Conservation (phyloP, 2,888 invertebrate species). For the Amiota mariae region DNA sequence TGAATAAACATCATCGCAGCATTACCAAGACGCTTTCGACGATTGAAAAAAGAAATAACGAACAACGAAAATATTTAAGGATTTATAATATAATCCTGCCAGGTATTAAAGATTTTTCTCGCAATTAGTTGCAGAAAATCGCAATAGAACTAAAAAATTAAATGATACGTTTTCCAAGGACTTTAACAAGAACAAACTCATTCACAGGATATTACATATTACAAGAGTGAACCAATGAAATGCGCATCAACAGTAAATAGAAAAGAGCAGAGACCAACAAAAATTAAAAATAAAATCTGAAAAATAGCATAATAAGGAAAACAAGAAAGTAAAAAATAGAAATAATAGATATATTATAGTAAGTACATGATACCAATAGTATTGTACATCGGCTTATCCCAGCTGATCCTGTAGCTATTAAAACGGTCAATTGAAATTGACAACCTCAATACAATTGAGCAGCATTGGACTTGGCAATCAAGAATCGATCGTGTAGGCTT, state of each 20-base stretch:
- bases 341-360: conserved; percentile 16
- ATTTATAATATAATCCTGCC: conserved; percentile 40
- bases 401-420: conserved; percentile 69
- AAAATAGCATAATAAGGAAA: conserved; percentile 34
- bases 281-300: conserved; percentile 30
- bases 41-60: neutral
- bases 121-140: conserved; percentile 62
- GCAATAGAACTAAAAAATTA: conserved; percentile 34
- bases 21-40: neutral
- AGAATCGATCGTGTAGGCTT: conserved; percentile 53
- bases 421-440: conserved; percentile 70
- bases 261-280: conserved; percentile 33
- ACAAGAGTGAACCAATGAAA: conserved; percentile 55
- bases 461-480: conserved; percentile 22
- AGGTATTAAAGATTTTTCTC: conserved; percentile 59
- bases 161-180: conserved; percentile 54
- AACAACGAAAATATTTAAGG: neutral
- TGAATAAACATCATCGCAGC: neutral
- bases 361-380: conserved; percentile 40
- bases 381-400: conserved; percentile 64
- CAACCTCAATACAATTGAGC: conserved; percentile 32
- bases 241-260: conserved; percentile 62
- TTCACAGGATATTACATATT: conserved; percentile 21
- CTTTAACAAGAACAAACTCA: conserved; percentile 48
- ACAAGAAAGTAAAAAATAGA: conserved; percentile 33